A percentile compares a stretch with the other conserved stretches of the same genome.
Evolutionary conservation across 2,888 invertebrate species (phyloP).

Genomic region (Lasioglossum leucozonium): DNA sequence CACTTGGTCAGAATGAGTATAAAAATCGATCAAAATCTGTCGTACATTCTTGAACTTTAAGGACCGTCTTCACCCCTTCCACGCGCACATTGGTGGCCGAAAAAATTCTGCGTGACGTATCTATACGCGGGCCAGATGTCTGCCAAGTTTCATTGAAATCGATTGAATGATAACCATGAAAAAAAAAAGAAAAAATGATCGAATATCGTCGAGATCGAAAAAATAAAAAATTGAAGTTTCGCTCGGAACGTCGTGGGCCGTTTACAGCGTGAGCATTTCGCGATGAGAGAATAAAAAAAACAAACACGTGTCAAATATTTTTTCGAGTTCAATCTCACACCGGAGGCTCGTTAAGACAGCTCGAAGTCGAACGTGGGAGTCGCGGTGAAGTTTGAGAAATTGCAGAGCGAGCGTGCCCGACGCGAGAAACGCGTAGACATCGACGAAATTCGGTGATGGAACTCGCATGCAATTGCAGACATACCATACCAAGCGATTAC

Average conservation of each 20-base stretch:
- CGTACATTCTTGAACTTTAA: neutral
- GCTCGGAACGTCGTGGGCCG: neutral
- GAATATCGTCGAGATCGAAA: too few relatives aligned
- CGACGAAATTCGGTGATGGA: slow-evolving; percentile 44
- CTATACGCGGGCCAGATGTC: neutral
- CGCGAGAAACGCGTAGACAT: slow-evolving; percentile 4
- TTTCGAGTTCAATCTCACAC: neutral
- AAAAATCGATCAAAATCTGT: neutral
- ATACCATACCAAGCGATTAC: slow-evolving; percentile 84
- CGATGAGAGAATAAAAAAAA: neutral
- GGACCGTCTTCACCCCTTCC: neutral
- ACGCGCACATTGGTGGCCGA: neutral
- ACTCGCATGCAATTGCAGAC: slow-evolving; percentile 82
- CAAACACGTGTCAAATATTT: neutral
- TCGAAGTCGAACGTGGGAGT: neutral
- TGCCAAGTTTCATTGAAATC: neutral
- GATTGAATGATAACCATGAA: neutral
- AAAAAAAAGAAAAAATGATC: too few relatives aligned
- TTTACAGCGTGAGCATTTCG: neutral
- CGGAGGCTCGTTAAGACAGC: neutral
- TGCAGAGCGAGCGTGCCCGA: slow-evolving; percentile 23
- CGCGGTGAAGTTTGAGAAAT: neutral
- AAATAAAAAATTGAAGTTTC: neutral
- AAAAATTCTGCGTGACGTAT: neutral
- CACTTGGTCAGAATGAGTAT: neutral